Evolutionary conservation across 1,140 invertebrate species (phyloP).

Genomic region (Neodiprion fabricii): DNA sequence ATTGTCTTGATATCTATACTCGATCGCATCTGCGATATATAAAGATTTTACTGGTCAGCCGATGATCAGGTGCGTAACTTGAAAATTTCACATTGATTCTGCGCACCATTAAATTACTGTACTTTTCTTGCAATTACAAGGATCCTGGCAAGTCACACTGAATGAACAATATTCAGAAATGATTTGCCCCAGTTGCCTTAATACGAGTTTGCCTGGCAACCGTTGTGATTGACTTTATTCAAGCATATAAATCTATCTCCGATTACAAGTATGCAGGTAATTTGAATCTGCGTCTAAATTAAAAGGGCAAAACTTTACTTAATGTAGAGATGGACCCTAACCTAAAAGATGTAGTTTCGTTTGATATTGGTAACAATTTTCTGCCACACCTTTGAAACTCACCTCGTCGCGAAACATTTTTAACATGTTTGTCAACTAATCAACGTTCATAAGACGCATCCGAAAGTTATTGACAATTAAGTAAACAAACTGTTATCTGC

Average conservation of each 20-base stretch:
- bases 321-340: not conserved
- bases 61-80: no score
- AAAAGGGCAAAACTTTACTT: not conserved
- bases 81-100: no score
- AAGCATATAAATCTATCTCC: not conserved
- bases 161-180: no score
- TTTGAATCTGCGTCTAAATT: not conserved
- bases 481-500: not conserved
- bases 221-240: not conserved
- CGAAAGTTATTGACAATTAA: not conserved
- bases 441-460: not conserved
- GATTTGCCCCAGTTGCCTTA: not conserved
- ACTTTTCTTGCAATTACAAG: no score
- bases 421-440: not conserved
- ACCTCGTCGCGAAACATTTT: conserved; percentile 1
- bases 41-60: no score
- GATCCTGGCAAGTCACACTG: no score
- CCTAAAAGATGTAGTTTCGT: not conserved
- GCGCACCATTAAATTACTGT: no score
- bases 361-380: not conserved
- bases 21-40: no score
- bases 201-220: not conserved
- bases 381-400: not conserved
- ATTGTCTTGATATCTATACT: no score
- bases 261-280: not conserved